phyloP scores from a whole-genome alignment of 1,140 invertebrate species.

The Mizuhopecten yessoensis region DNA sequence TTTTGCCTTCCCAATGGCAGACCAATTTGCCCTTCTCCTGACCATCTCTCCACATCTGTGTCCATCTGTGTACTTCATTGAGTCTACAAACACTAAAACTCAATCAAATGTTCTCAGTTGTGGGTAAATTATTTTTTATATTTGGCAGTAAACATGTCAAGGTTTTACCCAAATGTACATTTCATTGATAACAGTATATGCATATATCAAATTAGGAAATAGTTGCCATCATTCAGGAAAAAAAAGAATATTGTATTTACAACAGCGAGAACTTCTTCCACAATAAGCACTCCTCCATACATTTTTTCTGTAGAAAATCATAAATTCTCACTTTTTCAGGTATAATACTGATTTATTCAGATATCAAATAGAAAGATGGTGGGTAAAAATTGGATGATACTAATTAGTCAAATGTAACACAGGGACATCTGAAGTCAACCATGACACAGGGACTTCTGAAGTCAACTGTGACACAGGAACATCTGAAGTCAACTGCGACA shows the following conservation, averaged over 20 bases:
- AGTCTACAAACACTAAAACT: not conserved
- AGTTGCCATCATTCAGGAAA: not conserved
- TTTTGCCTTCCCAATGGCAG: not conserved
- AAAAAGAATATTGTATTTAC: not conserved
- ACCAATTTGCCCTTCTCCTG: not conserved
- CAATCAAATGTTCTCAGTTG: not conserved
- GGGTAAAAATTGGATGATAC: too few relatives aligned
- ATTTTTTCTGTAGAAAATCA: too few relatives aligned
- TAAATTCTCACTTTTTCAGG: too few relatives aligned
- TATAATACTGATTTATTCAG: too few relatives aligned
- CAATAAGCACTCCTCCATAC: not conserved
- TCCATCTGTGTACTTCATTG: not conserved
- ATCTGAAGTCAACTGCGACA: too few relatives aligned
- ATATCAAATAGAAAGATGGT: too few relatives aligned
- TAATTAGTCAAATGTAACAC: too few relatives aligned
- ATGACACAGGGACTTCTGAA: too few relatives aligned
- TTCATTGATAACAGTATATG: constrained; percentile 28
- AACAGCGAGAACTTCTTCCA: not conserved
- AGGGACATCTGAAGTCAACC: too few relatives aligned
- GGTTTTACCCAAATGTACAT: not conserved
- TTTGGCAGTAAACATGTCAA: constrained; percentile 26
- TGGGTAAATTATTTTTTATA: not conserved
- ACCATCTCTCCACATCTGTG: not conserved
- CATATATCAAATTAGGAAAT: not conserved
- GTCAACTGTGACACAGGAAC: too few relatives aligned